Evolutionary conservation across 1,140 invertebrate species (phyloP), one percentile per base, ranked within the genome.

Genomic region (Bilobella aurantiaca): DNA sequence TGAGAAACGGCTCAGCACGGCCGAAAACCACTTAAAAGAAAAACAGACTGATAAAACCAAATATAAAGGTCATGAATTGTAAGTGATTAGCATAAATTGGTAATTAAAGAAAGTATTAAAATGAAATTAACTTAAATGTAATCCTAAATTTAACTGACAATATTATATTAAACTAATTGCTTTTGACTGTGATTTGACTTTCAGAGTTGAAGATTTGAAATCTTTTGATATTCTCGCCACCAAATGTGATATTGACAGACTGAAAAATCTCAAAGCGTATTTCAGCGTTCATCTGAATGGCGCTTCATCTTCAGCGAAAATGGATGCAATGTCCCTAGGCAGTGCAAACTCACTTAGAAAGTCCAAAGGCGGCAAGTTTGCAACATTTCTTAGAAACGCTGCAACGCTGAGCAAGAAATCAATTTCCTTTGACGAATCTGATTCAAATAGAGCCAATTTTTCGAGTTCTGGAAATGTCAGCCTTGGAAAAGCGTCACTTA

Each of bases 11-110:
- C n/a, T n/a, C n/a, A n/a, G n/a, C n/a, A n/a, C n/a, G n/a, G n/a
- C n/a, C n/a, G n/a, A n/a, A n/a, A n/a, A n/a, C n/a, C n/a, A n/a
- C n/a, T n/a, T n/a, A n/a, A n/a, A n/a, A n/a, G 8, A 14, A 12
- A 23, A 8, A 28, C 53, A 57, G 53, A 8, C 53, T 78, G 77
- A 69, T 70, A 76, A 49, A 73, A 74, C 30, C 69, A 74, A 65
- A 57, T 78, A 25, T 69, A 71, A 1, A 77, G 78, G 60, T n/a
- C n/a, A n/a, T n/a, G n/a, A n/a, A n/a, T n/a, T n/a, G n/a, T n/a
- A n/a, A n/a, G n/a, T n/a, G n/a, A n/a, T n/a, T n/a, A n/a, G n/a
- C n/a, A n/a, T n/a, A n/a, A n/a, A n/a, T n/a, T n/a, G n/a, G n/a
- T n/a, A n/a, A n/a, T n/a, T n/a, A n/a, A n/a, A n/a, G n/a, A n/a